Base-by-base conservation (phyloP, 1,140 invertebrate genomes). In the Lepidotrigona ventralis region DNA sequence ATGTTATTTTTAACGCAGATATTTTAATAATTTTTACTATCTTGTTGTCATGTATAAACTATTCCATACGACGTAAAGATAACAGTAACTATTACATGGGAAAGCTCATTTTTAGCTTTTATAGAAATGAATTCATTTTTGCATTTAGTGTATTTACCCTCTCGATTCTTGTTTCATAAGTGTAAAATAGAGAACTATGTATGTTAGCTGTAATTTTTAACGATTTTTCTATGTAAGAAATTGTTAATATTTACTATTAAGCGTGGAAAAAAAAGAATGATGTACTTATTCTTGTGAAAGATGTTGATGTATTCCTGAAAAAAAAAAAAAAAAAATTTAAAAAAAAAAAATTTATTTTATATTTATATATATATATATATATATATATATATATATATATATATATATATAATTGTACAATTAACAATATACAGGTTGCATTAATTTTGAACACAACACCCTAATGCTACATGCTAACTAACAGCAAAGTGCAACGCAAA, bases 381-480 rank as follows among this genome's bases (percentile, higher is more conserved):
- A 56, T 8, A 56, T 23, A 58, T 58, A 63, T 70, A 46, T 11
- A 46, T 56, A 78, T 21, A 56, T 19, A 21, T 23, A 58, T 58
- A 58, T 23, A 23, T 46, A 78, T 29, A 29, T 54, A 75, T 68
- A 29, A 68, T 23, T 39, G 15, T 74, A 74, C 12, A 81, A 29
- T n/a, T 39, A 68, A 56, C 21, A 78, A 2, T 56, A n/a, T 46
- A 26, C 6, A 29, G 26, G 53, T 66, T 74, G 63, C 63, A 76
- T 76, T 81, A 81, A 81, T 76, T 81, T 76, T 68, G 33, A 33
- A 33, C 33, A 76, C 80, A 81, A 39, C 80, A 81, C 73, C 80
- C 72, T 81, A 76, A 76, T 76, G 11, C 69, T 69, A 58, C 23
- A 19, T 56, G 29, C 69, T 69, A 58, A 23, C 23, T 51, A n/a